phyloP scores from a whole-genome alignment of 2,888 invertebrate genomes.

The Coelinius sp. region DNA sequence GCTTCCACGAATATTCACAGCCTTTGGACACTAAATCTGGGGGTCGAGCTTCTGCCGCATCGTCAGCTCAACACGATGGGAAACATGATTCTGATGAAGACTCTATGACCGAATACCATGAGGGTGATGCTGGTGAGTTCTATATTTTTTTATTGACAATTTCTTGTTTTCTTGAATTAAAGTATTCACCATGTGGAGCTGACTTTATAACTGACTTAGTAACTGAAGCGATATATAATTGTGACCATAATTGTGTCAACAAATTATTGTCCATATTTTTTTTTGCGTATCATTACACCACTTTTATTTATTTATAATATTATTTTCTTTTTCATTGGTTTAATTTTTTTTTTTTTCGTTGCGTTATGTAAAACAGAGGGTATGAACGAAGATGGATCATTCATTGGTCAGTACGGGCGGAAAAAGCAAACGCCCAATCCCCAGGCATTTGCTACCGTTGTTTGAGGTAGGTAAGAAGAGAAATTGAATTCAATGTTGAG shows the following conservation, averaged over 20 bases:
- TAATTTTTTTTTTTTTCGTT: slow-evolving; percentile 59
- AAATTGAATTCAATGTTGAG: background rate
- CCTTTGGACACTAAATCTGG: slow-evolving; percentile 89
- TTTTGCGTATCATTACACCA: background rate
- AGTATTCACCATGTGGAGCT: no score
- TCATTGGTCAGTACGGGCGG: slow-evolving; percentile 96
- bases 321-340: slow-evolving; percentile 47
- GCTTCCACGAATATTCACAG: slow-evolving; percentile 97
- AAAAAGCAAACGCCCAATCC: slow-evolving; percentile 84
- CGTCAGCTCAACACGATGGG: slow-evolving; percentile 85
- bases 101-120: slow-evolving; percentile 99
- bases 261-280: slow-evolving; percentile 33
- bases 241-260: no score
- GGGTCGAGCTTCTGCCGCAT: slow-evolving; percentile 85
- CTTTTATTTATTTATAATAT: background rate
- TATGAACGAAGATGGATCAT: slow-evolving; percentile 99
- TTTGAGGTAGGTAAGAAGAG: slow-evolving; percentile 69
- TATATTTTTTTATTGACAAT: background rate
- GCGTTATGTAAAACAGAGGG: slow-evolving; percentile 76
- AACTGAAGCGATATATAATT: background rate
- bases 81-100: slow-evolving; percentile 93
- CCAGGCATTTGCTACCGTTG: slow-evolving; percentile 89
- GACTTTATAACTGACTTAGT: no score
- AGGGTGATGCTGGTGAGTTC: slow-evolving; percentile 92
- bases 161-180: background rate